Percentiles rank a stretch among this genome's conserved stretches.
Conservation (phyloP, 1,140 invertebrate genomes). For the Dermatophagoides farinae region DNA sequence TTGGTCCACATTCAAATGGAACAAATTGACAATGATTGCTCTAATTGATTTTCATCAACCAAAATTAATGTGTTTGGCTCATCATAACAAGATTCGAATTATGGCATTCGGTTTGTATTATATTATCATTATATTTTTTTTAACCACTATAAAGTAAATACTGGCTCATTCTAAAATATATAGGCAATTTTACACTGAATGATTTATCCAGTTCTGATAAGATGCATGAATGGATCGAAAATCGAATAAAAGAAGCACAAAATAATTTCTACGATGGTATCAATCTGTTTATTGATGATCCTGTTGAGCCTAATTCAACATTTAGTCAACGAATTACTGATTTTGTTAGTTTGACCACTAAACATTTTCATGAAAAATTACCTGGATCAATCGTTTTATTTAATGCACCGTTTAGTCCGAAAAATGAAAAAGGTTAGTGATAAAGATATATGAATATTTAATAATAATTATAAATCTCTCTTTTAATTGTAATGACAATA, state of each 20-base stretch:
- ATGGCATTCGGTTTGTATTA: conserved; percentile 16
- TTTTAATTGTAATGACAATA: not conserved
- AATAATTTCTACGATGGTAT: conserved; percentile 27
- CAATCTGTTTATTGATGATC: conserved; percentile 29
- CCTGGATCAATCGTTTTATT: conserved; percentile 25
- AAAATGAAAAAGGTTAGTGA: conserved; percentile 1
- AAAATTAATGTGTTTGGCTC: conserved; percentile 25
- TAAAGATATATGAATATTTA: not conserved
- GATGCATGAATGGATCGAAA: conserved; percentile 23
- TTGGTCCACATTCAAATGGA: conserved; percentile 27
- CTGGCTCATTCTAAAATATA: not conserved
- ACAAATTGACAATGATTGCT: conserved; percentile 26
- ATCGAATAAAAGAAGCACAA: conserved; percentile 21
- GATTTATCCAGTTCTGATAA: conserved; percentile 20
- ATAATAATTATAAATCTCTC: not conserved
- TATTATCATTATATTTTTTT: not conserved
- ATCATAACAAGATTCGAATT: conserved; percentile 23
- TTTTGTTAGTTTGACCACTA: conserved; percentile 23
- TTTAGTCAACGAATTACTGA: conserved; percentile 22
- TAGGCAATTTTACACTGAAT: conserved; percentile 18
- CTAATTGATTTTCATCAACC: conserved; percentile 24
- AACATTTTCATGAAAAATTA: conserved; percentile 20
- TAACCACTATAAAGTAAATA: not conserved
- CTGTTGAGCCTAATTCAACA: conserved; percentile 21
- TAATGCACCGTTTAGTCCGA: conserved; percentile 29